Evolutionary conservation across 2,113 vertebrate genomes (phyloP).

Genomic region (Emberiza fucata): DNA sequence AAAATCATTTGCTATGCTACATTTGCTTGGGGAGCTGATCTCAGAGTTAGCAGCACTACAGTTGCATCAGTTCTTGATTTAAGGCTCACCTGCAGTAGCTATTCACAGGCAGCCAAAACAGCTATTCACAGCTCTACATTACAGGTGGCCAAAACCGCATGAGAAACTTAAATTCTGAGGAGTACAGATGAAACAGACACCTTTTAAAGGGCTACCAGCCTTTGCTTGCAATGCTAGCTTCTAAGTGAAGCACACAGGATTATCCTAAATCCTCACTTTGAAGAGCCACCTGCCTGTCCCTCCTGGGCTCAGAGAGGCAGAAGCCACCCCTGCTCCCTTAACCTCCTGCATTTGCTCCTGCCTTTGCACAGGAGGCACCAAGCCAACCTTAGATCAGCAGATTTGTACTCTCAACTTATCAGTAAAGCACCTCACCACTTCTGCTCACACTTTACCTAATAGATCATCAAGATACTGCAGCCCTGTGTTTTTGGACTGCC

Average conservation of each 20-base stretch:
- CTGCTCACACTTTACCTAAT: not conserved
- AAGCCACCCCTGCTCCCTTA: not conserved
- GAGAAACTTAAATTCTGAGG: not conserved
- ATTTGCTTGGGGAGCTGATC: not conserved
- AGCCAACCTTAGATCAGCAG: not conserved
- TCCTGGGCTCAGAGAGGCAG: not conserved
- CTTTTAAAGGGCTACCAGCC: not conserved
- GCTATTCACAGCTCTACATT: not conserved
- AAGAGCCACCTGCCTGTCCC: not conserved
- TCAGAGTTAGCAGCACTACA: not conserved
- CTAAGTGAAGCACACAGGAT: not conserved
- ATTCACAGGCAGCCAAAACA: too few relatives aligned
- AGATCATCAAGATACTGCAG: not conserved
- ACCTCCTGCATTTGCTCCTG: not conserved
- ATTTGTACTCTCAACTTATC: not conserved
- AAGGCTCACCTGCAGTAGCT: not conserved
- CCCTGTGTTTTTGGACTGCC: not conserved
- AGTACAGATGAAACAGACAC: not conserved
- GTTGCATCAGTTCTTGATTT: not conserved
- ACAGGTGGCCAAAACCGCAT: not conserved
- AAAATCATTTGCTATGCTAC: not conserved
- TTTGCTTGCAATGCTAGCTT: not conserved
- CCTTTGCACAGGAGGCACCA: not conserved
- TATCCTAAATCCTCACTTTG: not conserved
- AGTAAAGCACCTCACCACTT: rapidly evolving